Base-by-base conservation (phyloP, 1,140 invertebrate genomes). In the Monomorium pharaonis region DNA sequence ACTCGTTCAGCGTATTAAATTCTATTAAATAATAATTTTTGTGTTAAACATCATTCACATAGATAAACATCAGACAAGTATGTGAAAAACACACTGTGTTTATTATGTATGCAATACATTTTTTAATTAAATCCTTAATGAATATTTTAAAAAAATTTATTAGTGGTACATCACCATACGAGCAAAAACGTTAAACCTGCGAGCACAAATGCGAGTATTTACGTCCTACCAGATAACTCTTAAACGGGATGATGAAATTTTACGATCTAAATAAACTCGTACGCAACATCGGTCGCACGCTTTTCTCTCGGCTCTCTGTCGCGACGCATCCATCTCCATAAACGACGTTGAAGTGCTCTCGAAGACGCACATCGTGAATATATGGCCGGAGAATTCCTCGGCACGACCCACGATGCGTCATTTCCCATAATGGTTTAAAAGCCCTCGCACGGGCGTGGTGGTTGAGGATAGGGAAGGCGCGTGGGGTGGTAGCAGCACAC, bases 401-500 rank as follows among this genome's bases (percentile, higher is more conserved):
- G 88, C 56, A 84, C 63, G 72, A 89, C 69, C 81, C 85, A 62
- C 86, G 89, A 90, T 92, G 86, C 88, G 86, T 91, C 85, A 88
- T 91, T 89, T 85, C 42, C 75, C 70, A 84, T 89, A 92, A 92
- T 88, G 89, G 89, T 92, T 92, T 91, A 92, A 92, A 92, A 92
- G 89, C 89, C 90, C 86, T 78, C 47, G 84, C 78, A 65, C 62
- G 69, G 51, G 63, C 44, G 62, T 51, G 65, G 81, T 47, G 6
- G 33, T n/a, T n/a, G 80, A 54, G 27, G 47, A 56, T n/a, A 24
- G 49, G 14, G 16, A 18, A 16, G 24, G 21, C 27, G 24, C 21
- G 58, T n/a, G 24, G n/a, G n/a, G 18, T 37, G 16, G 77, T 33
- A n/a, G 37, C 37, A 54, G 65, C 65, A 30, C n/a, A n/a, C n/a